A percentile compares a stretch with the other conserved stretches of the same genome.
Conservation (phyloP, 2,797 vertebrate genomes). For the Microchirus variegatus region DNA sequence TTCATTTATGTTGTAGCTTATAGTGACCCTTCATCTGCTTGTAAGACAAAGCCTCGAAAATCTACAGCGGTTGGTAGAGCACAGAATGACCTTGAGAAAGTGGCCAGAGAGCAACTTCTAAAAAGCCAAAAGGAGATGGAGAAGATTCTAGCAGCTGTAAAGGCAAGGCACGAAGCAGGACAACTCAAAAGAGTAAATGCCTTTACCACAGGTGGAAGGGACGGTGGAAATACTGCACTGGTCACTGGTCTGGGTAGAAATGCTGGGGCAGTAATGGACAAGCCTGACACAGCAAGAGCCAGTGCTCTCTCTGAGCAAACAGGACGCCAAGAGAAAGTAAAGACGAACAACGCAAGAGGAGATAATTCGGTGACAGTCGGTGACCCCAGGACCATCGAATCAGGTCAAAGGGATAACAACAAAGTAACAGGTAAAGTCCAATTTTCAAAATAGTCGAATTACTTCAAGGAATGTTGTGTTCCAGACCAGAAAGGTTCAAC, state of each 20-base stretch:
- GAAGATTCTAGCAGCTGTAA: slow-evolving; percentile 39
- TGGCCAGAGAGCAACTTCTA: slow-evolving; percentile 69
- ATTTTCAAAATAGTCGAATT: background rate
- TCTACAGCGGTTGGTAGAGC: slow-evolving; percentile 49
- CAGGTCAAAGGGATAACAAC: slow-evolving; percentile 29
- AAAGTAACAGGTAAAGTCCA: slow-evolving; percentile 59
- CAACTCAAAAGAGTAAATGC: slow-evolving; percentile 17
- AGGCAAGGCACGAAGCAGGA: slow-evolving; percentile 30
- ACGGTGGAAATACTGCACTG: background rate
- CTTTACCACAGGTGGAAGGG: background rate
- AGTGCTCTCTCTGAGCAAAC: background rate
- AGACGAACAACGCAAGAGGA: slow-evolving; percentile 9
- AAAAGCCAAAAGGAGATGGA: slow-evolving; percentile 68
- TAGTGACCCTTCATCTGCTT: slow-evolving; percentile 23
- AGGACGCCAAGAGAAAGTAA: slow-evolving; percentile 3
- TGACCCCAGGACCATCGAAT: slow-evolving; percentile 14
- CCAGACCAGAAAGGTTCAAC: no score
- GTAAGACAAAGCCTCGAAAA: slow-evolving; percentile 58
- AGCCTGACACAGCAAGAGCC: background rate
- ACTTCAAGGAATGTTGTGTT: no score
- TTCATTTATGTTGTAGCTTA: slow-evolving; percentile 48
- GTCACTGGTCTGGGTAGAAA: slow-evolving; percentile 14
- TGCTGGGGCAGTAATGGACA: background rate
- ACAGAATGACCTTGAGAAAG: slow-evolving; percentile 57
- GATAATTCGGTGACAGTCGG: background rate